phyloP scores from a whole-genome alignment of 1,140 invertebrate genomes.

The Chymomyza costata region DNA sequence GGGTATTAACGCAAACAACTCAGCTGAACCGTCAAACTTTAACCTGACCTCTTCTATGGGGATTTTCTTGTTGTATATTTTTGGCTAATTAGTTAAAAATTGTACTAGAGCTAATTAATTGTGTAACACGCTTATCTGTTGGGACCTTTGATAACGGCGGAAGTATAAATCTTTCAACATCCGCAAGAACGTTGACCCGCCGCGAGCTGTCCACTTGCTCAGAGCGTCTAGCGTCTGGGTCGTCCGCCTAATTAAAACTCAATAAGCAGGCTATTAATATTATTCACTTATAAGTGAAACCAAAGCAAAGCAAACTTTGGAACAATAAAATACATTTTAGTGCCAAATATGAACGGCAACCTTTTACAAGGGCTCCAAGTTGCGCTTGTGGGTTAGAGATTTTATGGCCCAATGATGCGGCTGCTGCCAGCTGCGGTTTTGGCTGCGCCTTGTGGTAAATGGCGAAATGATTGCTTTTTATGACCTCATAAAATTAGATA shows the following conservation, averaged over 20 bases:
- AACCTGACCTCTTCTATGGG: slow-evolving; percentile 22
- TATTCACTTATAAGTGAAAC: slow-evolving; percentile 66
- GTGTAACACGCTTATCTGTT: slow-evolving; percentile 66
- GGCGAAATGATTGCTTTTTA: slow-evolving; percentile 74
- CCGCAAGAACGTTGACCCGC: slow-evolving; percentile 30
- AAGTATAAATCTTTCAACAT: slow-evolving; percentile 32
- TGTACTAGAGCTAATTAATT: slow-evolving; percentile 65
- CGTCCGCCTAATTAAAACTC: slow-evolving; percentile 57
- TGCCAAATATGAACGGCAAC: slow-evolving; percentile 57
- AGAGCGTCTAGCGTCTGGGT: background rate
- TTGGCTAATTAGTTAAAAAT: slow-evolving; percentile 63
- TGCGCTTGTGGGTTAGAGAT: slow-evolving; percentile 32
- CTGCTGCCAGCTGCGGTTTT: slow-evolving; percentile 53
- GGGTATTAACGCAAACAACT: background rate
- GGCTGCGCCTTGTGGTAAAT: slow-evolving; percentile 44
- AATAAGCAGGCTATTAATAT: slow-evolving; percentile 68
- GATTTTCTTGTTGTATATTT: slow-evolving; percentile 5
- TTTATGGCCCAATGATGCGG: slow-evolving; percentile 47
- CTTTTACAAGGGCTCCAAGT: slow-evolving; percentile 30
- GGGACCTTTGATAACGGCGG: slow-evolving; percentile 24
- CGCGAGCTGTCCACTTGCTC: slow-evolving; percentile 14
- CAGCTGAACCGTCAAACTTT: slow-evolving; percentile 21
- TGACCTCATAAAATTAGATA: slow-evolving; percentile 75
- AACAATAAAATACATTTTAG: slow-evolving; percentile 61
- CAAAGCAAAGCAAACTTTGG: slow-evolving; percentile 20